Base-by-base conservation (phyloP, 2,888 invertebrate species). In the Parelbella ahira region DNA sequence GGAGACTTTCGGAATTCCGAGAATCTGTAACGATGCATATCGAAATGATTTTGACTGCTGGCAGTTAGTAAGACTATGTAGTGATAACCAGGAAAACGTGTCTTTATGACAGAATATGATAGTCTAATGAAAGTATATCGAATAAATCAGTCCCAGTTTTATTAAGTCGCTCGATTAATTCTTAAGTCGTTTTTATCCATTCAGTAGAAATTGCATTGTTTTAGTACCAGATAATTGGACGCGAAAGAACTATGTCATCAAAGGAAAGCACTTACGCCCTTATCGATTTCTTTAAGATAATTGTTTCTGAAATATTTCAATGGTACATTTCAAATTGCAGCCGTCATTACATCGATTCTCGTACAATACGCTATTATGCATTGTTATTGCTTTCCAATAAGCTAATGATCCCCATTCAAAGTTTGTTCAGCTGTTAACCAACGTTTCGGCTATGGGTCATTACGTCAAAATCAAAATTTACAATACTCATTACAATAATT, bases 351-450 rank as follows among this genome's bases (percentile, higher is more conserved):
- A 39, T n/a, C 15, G 23, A 38, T 27, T 27, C 27, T 18, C 19
- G 4, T 19, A 37, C 27, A 37, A 37, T 37, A 27, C 1, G 19
- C 27, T 27, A 37, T 27, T 37, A 27, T 30, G 23, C 23, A 28
- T 37, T 28, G 23, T 38, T 38, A 38, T 38, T 30, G 30, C 23
- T 24, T 24, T 32, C 24, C 30, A 39, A 32, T 32, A 32, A 32
- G 32, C 39, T 32, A 39, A 39, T 32, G 32, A 39, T 32, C 10
- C 4, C 25, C 25, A 30, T 39, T 39, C 39, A 39, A 39, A 32
- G 25, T 32, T 25, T 39, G 32, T 32, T 39, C 39, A 20, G 32
- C 39, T 39, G 32, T 39, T 25, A 20, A 39, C 39, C 32, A 32
- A 6, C 30, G 38, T 38, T 38, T 38, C 30, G n/a, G 25, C 20